phyloP scores from a whole-genome alignment of 2,888 invertebrate genomes.

The Eulithis prunata region DNA sequence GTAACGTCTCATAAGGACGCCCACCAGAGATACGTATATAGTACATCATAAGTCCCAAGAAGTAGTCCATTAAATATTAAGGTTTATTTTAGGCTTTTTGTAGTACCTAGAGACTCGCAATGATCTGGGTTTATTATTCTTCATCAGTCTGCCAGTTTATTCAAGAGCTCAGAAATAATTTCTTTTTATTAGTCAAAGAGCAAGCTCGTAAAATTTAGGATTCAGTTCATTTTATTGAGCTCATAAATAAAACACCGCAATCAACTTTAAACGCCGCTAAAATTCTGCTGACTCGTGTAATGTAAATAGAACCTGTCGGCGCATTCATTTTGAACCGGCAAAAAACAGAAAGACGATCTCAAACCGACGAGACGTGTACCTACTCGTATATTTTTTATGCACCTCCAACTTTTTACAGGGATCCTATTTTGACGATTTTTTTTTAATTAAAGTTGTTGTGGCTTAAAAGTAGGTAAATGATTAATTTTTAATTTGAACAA shows the following conservation, averaged over 20 bases:
- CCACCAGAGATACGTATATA: not conserved
- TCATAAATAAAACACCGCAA: constrained; percentile 37
- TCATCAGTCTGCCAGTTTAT: constrained; percentile 4
- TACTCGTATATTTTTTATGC: too few relatives aligned
- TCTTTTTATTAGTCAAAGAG: constrained; percentile 21
- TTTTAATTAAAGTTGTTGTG: too few relatives aligned
- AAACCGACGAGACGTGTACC: not conserved
- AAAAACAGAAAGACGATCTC: not conserved
- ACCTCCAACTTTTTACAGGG: too few relatives aligned
- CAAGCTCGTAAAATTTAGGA: constrained; percentile 29
- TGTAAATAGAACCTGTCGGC: constrained; percentile 28
- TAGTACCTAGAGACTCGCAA: not conserved
- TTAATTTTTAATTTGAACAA: too few relatives aligned
- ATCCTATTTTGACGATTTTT: too few relatives aligned
- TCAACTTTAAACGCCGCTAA: constrained; percentile 36
- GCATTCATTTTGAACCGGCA: constrained; percentile 17
- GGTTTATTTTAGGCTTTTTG: not conserved
- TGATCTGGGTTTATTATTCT: constrained; percentile 8
- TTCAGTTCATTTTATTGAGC: constrained; percentile 35
- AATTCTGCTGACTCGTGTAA: constrained; percentile 30
- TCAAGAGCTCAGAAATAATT: constrained; percentile 23
- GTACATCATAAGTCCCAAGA: constrained; percentile 5
- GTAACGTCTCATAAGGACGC: not conserved
- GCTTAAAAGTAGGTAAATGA: too few relatives aligned
- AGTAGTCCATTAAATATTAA: not conserved